Conservation (phyloP, 2,113 vertebrate species). For the Lanius ludovicianus region DNA sequence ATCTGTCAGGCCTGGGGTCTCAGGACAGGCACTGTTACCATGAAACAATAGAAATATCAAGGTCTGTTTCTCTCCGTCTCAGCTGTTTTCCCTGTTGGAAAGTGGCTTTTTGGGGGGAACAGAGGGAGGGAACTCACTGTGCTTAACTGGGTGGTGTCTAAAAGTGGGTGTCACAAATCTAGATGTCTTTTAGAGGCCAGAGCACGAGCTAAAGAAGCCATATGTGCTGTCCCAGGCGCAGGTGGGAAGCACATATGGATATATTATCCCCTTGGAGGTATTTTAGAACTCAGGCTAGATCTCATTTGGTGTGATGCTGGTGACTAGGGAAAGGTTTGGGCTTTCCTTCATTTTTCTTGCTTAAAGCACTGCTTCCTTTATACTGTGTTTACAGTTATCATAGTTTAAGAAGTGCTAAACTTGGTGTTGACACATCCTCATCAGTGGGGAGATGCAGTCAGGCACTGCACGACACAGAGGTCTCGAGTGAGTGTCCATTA, state of each 20-base stretch:
- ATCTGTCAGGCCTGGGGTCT: constrained; percentile 87
- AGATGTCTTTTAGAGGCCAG: background rate
- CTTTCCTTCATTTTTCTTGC: background rate
- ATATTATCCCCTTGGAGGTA: constrained; percentile 3
- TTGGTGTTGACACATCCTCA: background rate
- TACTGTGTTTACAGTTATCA: background rate
- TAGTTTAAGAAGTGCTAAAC: constrained; percentile 20
- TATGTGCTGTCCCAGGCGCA: background rate
- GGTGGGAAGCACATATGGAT: constrained; percentile 36
- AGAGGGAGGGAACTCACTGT: background rate
- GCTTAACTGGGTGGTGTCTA: background rate
- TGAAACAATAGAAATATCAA: constrained; percentile 43
- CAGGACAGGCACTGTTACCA: constrained; percentile 75
- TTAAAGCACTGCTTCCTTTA: background rate
- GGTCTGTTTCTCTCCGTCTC: background rate
- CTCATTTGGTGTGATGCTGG: background rate
- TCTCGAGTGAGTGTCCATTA: background rate
- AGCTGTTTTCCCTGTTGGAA: background rate
- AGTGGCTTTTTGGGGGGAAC: background rate
- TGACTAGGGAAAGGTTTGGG: background rate
- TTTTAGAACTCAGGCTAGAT: constrained; percentile 2
- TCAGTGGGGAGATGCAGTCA: background rate
- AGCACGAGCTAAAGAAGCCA: background rate
- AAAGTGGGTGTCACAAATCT: background rate
- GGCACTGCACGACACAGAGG: background rate